Conservation (phyloP, 2,888 invertebrate genomes). For the Chrysolina haemoptera region DNA sequence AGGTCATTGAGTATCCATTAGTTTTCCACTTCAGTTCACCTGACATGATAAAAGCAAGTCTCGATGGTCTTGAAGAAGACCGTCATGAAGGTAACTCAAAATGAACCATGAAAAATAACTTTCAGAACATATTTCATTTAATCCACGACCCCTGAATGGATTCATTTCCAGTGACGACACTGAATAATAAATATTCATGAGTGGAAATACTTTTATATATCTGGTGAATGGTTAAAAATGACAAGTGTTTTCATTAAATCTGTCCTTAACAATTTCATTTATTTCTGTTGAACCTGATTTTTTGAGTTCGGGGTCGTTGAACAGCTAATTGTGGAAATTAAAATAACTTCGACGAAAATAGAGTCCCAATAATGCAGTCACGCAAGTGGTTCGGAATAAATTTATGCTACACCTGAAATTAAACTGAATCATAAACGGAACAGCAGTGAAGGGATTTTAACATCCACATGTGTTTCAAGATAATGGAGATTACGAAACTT, state of each 20-base stretch:
- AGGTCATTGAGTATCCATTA: no score
- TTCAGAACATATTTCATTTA: no score
- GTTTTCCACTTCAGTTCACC: no score
- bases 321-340: constrained; percentile 28
- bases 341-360: constrained; percentile 26
- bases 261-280: constrained; percentile 5
- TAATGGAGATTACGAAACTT: no score
- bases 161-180: constrained; percentile 7
- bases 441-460: neutral
- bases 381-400: neutral
- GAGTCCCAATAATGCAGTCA: constrained; percentile 18
- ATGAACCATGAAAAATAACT: no score
- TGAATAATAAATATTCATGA: constrained; percentile 24
- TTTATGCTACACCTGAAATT: neutral
- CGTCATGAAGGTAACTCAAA: no score
- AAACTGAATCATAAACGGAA: neutral
- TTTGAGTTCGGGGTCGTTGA: constrained; percentile 13
- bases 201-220: constrained; percentile 11
- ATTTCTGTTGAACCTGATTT: constrained; percentile 13
- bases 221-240: constrained; percentile 16
- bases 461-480: no score
- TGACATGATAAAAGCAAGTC: no score
- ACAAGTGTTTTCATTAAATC: constrained; percentile 25
- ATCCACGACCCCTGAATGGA: neutral
- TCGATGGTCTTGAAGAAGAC: no score